These are phyloP conservation scores for Myotis myotis DNA, from an alignment of 2,797 vertebrate species.

Conservation along the genomic window DNA sequence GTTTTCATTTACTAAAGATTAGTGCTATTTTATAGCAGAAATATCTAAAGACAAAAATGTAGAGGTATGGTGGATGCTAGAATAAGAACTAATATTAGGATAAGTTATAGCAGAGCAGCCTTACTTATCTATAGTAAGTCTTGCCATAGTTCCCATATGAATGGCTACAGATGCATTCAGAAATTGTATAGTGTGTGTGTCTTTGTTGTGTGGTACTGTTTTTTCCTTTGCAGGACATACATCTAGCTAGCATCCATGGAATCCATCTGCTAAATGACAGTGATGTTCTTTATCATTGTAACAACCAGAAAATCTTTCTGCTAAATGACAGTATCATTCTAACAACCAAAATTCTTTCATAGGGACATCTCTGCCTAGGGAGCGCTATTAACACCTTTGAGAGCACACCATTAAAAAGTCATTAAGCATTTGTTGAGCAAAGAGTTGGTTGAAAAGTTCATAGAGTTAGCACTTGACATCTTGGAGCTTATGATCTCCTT, in stretches of 20 bases:
- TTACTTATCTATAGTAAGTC: background rate
- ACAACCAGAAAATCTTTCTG: background rate
- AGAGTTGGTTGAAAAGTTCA: background rate
- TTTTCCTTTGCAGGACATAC: background rate
- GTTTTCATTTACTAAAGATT: conserved; percentile 35
- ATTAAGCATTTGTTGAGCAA: background rate
- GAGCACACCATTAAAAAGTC: background rate
- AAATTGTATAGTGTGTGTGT: background rate
- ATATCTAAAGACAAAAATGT: background rate
- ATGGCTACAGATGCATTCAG: background rate
- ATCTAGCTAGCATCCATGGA: background rate
- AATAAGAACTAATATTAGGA: background rate
- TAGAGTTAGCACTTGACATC: background rate
- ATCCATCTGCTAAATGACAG: background rate
- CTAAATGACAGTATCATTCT: background rate
- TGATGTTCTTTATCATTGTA: background rate
- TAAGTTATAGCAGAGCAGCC: background rate
- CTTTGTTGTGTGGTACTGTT: background rate
- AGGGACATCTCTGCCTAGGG: background rate
- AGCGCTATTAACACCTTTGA: background rate
- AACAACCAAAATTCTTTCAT: background rate
- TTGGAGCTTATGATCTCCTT: background rate
- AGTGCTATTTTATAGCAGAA: background rate
- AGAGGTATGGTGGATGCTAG: background rate
- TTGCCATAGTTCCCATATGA: background rate